Evolutionary conservation across 2,113 vertebrate genomes (phyloP), one percentile per base, ranked within the genome.

Genomic region (Antigone vipio): DNA sequence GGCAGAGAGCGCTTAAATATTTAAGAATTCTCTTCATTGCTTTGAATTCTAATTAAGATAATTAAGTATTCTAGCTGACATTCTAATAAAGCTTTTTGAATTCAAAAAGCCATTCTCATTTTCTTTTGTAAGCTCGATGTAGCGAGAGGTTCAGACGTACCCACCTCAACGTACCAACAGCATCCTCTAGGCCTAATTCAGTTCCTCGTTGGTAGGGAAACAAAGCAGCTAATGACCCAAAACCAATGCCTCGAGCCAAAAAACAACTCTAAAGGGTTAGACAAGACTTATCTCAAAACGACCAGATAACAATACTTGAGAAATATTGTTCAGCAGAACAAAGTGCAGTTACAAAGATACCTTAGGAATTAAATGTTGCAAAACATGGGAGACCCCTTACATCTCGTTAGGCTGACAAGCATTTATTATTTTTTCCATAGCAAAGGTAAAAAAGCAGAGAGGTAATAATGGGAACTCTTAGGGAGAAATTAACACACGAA

Each of bases 31-130:
- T 85, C 91, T 74, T 78, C 8, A 2, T 40, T 0, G 19, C 69
- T 81, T 68, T 78, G 93, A 94, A 92, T 94, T 85, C 74, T 94
- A 91, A 97, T 96, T 96, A 93, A 87, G 92, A 72, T 87, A 93
- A 96, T 94, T 81, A 91, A 89, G 53, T 68, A 93, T 96, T 93
- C 89, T 32, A 64, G 49, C 49, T 82, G 93, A 96, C 71, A 78
- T 81, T 78, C 84, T 69, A 91, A 84, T 89, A 93, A 85, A 79
- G 77, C 77, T 67, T 87, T 93, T 72, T 60, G 44, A 92, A 96
- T 92, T 80, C 88, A 67, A 59, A 96, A 75, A 86, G 68, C 52
- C 76, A 44, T 60, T 75, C 81, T 87, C 69, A 49, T 89, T 92
- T 91, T 84, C 64, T 85, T 87, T 30, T 64, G 77, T 62, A 68